A percentile compares a stretch with the other conserved stretches of the same genome.
phyloP scores from a whole-genome alignment of 2,888 invertebrate genomes.

The Dryococelus australis region DNA sequence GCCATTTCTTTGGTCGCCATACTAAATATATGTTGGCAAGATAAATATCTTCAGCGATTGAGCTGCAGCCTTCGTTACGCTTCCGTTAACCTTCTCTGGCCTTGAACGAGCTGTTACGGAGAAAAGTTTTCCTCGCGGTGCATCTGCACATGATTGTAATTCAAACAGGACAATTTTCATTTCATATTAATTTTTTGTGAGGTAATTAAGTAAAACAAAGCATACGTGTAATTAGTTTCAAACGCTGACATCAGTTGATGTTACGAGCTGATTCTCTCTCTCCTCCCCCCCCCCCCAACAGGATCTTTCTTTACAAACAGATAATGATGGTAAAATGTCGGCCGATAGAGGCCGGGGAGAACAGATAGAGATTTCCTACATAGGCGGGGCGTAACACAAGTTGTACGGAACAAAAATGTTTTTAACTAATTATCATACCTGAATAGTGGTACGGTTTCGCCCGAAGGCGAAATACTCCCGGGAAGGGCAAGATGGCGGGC shows the following conservation, averaged over 20 bases:
- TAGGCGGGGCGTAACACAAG: slow-evolving; percentile 16
- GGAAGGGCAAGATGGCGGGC: not conserved
- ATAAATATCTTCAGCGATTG: no score
- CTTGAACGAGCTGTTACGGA: no score
- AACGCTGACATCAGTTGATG: not conserved
- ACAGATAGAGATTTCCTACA: not conserved
- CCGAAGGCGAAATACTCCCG: not conserved
- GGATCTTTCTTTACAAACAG: not conserved
- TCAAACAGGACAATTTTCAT: not conserved
- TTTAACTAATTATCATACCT: slow-evolving; percentile 16
- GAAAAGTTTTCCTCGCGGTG: not conserved
- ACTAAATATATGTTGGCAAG: no score
- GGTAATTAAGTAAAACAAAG: not conserved
- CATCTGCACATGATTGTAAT: not conserved
- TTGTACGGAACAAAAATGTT: slow-evolving; percentile 12
- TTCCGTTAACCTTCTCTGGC: no score
- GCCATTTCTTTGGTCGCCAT: no score
- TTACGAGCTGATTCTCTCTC: not conserved
- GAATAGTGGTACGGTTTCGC: slow-evolving; percentile 1
- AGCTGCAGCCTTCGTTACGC: no score
- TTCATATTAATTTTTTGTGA: not conserved
- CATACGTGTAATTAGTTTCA: not conserved
- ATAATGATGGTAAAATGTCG: not conserved
- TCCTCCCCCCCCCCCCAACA: no score
- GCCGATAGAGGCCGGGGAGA: not conserved